Percentiles rank a stretch among this genome's conserved stretches.
Conservation (phyloP, 1,140 invertebrate species). For the Aphaenogaster rudis region DNA sequence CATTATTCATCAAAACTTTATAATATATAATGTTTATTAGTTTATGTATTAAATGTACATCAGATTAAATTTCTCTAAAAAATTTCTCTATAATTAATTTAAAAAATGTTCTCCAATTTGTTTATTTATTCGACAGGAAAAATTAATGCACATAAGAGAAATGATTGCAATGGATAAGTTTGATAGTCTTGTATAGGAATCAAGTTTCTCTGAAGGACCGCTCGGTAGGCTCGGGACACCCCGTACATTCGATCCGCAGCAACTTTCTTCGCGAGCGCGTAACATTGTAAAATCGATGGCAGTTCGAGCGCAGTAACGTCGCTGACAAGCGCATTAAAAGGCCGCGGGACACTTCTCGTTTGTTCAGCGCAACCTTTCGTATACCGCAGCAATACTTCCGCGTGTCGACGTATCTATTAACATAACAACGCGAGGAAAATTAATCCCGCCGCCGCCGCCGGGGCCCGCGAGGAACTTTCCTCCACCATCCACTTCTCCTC, state of each 20-base stretch:
- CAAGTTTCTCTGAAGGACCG: background rate
- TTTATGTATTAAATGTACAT: background rate
- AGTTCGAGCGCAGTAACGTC: conserved; percentile 54
- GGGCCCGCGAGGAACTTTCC: conserved; percentile 68
- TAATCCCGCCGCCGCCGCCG: conserved; percentile 70
- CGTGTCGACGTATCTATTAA: conserved; percentile 80
- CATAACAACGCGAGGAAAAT: conserved; percentile 78
- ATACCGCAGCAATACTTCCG: conserved; percentile 74
- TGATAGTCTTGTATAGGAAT: background rate
- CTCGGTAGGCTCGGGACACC: conserved; percentile 1
- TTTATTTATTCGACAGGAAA: background rate
- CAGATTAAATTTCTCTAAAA: background rate
- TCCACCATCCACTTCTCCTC: conserved; percentile 41
- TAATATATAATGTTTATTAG: background rate
- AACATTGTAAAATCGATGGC: conserved; percentile 62
- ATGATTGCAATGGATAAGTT: background rate
- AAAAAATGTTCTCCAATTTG: background rate
- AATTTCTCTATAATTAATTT: background rate
- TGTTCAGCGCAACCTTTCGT: conserved; percentile 61
- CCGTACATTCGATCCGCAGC: conserved; percentile 39
- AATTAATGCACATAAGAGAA: background rate
- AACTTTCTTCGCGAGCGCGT: conserved; percentile 52
- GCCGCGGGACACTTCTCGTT: conserved; percentile 62
- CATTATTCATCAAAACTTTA: background rate
- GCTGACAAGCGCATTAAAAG: conserved; percentile 66